phyloP scores from a whole-genome alignment of 2,113 vertebrate genomes.

The Pseudorectes ferrugineus region DNA sequence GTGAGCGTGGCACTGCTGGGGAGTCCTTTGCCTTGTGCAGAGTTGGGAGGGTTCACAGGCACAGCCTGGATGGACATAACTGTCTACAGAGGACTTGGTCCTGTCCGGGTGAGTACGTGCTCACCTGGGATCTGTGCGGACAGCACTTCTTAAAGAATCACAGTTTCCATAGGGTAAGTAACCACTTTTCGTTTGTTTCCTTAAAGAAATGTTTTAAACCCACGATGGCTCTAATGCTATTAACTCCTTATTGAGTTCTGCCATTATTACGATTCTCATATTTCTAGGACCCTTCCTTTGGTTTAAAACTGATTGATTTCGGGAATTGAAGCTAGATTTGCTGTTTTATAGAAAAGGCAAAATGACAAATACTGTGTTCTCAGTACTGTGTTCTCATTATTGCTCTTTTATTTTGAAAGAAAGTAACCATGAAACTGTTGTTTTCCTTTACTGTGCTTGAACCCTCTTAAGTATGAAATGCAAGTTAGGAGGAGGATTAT shows the following conservation, averaged over 20 bases:
- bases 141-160: conserved; percentile 28
- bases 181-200: background rate
- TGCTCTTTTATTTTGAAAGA: background rate
- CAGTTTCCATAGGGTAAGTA: conserved; percentile 40
- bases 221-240: background rate
- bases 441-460: background rate
- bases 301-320: background rate
- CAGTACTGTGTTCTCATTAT: background rate
- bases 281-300: background rate
- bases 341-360: background rate
- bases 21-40: background rate
- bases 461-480: background rate
- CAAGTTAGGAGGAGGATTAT: background rate
- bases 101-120: conserved; percentile 2
- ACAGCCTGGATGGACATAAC: conserved; percentile 5
- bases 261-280: background rate
- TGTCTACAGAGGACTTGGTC: conserved; percentile 18
- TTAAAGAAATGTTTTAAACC: background rate
- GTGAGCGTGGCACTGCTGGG: background rate
- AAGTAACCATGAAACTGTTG: background rate
- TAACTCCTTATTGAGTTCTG: background rate
- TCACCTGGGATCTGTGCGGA: conserved; percentile 33
- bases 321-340: background rate
- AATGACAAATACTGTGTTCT: background rate
- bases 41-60: background rate